Conservation (phyloP, 2,113 vertebrate genomes). For the Anas platyrhynchos region DNA sequence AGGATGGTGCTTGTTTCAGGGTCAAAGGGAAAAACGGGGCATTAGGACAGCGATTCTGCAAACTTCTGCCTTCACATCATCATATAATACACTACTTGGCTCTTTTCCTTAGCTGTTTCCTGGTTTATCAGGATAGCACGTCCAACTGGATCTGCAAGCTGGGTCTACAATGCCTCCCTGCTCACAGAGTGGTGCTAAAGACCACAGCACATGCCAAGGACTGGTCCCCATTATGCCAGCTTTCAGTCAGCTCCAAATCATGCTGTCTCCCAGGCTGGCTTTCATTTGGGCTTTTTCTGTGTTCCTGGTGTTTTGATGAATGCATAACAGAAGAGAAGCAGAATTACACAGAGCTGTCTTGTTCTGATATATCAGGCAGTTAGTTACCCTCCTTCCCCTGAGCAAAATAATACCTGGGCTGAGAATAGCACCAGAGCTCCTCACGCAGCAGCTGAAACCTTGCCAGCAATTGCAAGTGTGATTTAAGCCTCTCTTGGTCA, state of each 20-base stretch:
- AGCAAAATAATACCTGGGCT: background rate
- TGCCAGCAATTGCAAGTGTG: background rate
- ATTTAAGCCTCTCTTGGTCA: constrained; percentile 25
- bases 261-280: background rate
- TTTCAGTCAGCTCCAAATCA: background rate
- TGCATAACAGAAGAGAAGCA: background rate
- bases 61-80: background rate
- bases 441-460: background rate
- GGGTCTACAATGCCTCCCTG: background rate
- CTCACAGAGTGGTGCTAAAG: background rate
- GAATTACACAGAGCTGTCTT: background rate
- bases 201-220: background rate
- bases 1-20: background rate
- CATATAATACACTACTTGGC: fast-evolving
- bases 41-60: background rate
- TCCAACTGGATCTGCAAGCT: background rate
- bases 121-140: fast-evolving
- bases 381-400: background rate
- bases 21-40: background rate
- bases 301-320: background rate
- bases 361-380: background rate
- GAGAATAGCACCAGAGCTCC: background rate
- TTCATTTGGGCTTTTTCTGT: background rate
- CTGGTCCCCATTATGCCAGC: background rate
- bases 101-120: background rate